phyloP scores from a whole-genome alignment of 2,888 invertebrate species.

The Torymus aiolomorphi region DNA sequence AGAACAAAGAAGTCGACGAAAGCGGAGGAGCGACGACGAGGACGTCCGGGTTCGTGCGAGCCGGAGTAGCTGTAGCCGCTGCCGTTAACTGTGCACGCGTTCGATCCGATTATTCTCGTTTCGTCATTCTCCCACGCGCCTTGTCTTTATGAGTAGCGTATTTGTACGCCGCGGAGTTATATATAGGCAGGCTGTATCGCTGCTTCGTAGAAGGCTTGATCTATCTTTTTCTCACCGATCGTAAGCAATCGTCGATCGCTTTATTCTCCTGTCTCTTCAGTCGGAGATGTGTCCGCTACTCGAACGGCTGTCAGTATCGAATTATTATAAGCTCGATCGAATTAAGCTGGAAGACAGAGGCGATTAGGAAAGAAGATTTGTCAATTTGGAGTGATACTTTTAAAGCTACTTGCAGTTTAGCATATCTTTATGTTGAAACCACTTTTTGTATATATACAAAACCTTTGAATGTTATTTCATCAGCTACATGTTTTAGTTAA shows the following conservation, averaged over 20 bases:
- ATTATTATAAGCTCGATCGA: no score
- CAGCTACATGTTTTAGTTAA: no score
- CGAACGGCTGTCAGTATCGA: no score
- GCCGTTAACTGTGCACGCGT: constrained; percentile 4
- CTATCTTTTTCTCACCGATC: constrained; percentile 23
- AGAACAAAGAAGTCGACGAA: constrained; percentile 39
- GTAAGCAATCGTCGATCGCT: background rate
- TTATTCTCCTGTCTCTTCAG: background rate
- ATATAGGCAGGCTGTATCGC: background rate
- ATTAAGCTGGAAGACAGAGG: no score
- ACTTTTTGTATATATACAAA: no score
- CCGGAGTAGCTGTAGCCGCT: background rate
- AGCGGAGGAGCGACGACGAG: background rate
- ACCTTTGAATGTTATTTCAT: no score
- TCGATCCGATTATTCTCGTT: constrained; percentile 35
- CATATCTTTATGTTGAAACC: no score
- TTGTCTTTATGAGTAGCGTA: constrained; percentile 1
- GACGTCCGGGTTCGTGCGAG: constrained; percentile 36
- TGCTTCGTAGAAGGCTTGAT: constrained; percentile 34
- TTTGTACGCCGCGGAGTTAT: background rate
- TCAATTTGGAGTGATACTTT: no score
- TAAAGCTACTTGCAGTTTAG: background rate
- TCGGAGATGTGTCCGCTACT: no score
- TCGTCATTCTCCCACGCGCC: constrained; percentile 49
- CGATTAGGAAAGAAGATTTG: no score